Conservation (phyloP, 2,888 invertebrate genomes). For the Venustoraphidia nigricollis region DNA sequence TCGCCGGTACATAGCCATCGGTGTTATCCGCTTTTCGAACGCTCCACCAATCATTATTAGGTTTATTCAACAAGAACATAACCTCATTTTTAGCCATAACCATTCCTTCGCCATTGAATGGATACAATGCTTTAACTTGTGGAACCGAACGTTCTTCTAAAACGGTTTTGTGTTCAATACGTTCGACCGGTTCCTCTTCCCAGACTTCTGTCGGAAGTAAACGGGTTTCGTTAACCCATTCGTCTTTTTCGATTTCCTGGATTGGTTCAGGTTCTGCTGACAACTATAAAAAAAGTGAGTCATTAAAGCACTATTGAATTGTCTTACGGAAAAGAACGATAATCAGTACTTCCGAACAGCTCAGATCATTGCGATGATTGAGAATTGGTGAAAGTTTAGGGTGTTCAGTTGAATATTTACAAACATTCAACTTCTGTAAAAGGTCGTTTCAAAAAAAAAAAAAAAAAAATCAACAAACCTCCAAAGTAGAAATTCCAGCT, state of each 20-base stretch:
- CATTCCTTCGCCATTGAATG: conserved; percentile 86
- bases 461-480: conserved; percentile 23
- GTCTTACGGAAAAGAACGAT: too few species aligned
- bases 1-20: conserved; percentile 96
- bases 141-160: conserved; percentile 76
- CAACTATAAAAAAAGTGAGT: conserved; percentile 21
- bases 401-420: too few species aligned
- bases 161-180: conserved; percentile 71
- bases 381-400: too few species aligned
- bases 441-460: too few species aligned
- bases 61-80: conserved; percentile 86
- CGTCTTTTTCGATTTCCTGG: conserved; percentile 46
- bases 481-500: conserved; percentile 56
- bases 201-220: conserved; percentile 83
- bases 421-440: too few species aligned
- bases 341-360: too few species aligned
- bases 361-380: too few species aligned
- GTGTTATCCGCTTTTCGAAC: conserved; percentile 76
- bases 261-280: conserved; percentile 47
- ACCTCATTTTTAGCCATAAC: conserved; percentile 81
- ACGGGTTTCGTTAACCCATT: conserved; percentile 62
- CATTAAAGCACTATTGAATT: too few species aligned
- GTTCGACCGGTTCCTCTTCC: conserved; percentile 81
- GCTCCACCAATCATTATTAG: conserved; percentile 98
- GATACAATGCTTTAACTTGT: conserved; percentile 75